Base-by-base conservation (phyloP, 1,140 invertebrate species). In the Pentalonia nigronervosa region DNA sequence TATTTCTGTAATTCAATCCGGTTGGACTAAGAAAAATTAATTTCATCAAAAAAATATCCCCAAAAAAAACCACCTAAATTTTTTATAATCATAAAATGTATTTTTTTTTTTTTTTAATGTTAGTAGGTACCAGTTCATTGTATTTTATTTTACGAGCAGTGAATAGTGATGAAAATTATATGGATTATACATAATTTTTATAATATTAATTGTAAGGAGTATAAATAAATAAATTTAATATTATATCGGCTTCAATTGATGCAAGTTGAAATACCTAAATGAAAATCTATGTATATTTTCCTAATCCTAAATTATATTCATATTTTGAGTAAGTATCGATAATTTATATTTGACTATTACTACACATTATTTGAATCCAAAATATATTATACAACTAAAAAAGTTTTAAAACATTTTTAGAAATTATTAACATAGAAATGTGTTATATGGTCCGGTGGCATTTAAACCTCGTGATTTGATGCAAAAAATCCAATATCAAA, bases 1-100 rank as follows among this genome's bases (percentile, higher is more conserved):
- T 48, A 48, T 94, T 60, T 45, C 93, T n/a, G 93, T 94, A 20
- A 67, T 0, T 90, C 23, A 60, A 45, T 17, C 47, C 30, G 30
- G n/a, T 50, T 30, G 20, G 2, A 41, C 89, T 7, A 90, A 67
- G 53, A 90, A 67, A 90, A 90, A 90, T 8, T 67, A 90, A 67
- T 45, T 60, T 25, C 25, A 86, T 45, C 21, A 86, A 6, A 86
- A 86, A 89, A 23, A 53, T 7, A 34, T 23, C 4, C 41, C 41
- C 48, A 17, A 41, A 30, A 90, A 34, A 90, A 90, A 45, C 89
- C 36, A 90, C 88, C 89, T 90, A 90, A 41, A 8, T 90, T 90
- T 60, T 41, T 45, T 30, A 89, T 36, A 34, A 48, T 50, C 47
- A 88, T n/a, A 1, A 30, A 50, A 34, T 88, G 86, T 88, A n/a